phyloP scores from a whole-genome alignment of 1,140 invertebrate genomes.

The Acromyrmex heyeri region DNA sequence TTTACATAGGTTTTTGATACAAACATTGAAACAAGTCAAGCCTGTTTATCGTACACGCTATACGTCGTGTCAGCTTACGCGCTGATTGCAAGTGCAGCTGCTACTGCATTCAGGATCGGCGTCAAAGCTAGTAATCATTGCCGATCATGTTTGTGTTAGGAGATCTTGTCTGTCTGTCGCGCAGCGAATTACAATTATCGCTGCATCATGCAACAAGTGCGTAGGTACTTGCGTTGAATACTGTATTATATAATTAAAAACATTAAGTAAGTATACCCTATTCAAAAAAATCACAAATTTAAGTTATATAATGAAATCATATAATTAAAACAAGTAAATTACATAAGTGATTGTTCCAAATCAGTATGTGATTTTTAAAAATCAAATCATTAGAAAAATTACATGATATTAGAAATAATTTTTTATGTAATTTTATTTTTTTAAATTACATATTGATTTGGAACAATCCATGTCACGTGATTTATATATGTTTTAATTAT shows the following conservation, averaged over 20 bases:
- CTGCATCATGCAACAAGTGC: constrained; percentile 29
- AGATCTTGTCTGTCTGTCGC: constrained; percentile 68
- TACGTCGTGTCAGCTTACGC: constrained; percentile 22
- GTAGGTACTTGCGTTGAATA: constrained; percentile 1
- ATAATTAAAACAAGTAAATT: too few relatives aligned
- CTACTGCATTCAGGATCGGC: constrained; percentile 42
- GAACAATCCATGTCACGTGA: too few relatives aligned
- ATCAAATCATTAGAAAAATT: too few relatives aligned
- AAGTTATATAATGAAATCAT: too few relatives aligned
- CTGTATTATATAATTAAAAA: neutral
- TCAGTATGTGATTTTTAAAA: too few relatives aligned
- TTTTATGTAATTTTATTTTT: too few relatives aligned
- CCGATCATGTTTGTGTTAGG: constrained; percentile 74
- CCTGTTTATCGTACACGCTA: constrained; percentile 33
- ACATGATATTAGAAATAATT: too few relatives aligned
- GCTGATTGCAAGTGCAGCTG: constrained; percentile 71
- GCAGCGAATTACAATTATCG: constrained; percentile 70
- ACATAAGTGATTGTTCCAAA: too few relatives aligned
- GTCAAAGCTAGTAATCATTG: constrained; percentile 71
- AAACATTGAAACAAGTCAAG: neutral
- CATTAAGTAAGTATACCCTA: too few relatives aligned
- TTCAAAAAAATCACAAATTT: too few relatives aligned
- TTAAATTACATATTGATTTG: too few relatives aligned
- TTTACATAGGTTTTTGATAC: neutral
- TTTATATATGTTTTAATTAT: too few relatives aligned